phyloP scores from a whole-genome alignment of 2,113 vertebrate species.

The Ophthalmolycus amberensis region DNA sequence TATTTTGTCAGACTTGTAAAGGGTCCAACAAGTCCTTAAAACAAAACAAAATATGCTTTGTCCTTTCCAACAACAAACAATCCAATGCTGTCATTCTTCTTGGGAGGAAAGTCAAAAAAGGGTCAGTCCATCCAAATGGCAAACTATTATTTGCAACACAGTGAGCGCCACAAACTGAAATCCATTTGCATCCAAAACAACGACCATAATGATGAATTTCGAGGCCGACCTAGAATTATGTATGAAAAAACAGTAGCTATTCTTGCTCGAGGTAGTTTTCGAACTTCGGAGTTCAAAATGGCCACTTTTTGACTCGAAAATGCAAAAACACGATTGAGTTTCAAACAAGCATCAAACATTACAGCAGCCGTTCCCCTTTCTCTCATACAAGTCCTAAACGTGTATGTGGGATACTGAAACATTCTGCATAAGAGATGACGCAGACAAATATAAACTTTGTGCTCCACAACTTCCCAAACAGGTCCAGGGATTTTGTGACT shows the following conservation, averaged over 20 bases:
- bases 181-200: background rate
- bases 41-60: background rate
- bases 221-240: background rate
- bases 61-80: no score
- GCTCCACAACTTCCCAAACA: background rate
- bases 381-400: background rate
- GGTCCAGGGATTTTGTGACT: background rate
- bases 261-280: background rate
- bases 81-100: no score
- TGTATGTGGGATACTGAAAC: background rate
- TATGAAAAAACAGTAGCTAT: background rate
- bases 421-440: background rate
- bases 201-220: background rate
- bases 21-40: background rate
- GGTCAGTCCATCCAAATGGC: background rate
- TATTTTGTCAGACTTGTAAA: background rate
- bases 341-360: background rate
- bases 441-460: slow-evolving; percentile 8
- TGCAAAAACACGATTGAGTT: background rate
- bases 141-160: background rate
- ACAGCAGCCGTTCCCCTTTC: background rate
- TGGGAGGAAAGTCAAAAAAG: background rate
- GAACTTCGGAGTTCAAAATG: background rate
- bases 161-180: background rate
- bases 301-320: background rate